Percentiles rank a stretch among this genome's conserved stretches.
phyloP scores from a whole-genome alignment of 2,888 invertebrate species.

The Amiota mariae region DNA sequence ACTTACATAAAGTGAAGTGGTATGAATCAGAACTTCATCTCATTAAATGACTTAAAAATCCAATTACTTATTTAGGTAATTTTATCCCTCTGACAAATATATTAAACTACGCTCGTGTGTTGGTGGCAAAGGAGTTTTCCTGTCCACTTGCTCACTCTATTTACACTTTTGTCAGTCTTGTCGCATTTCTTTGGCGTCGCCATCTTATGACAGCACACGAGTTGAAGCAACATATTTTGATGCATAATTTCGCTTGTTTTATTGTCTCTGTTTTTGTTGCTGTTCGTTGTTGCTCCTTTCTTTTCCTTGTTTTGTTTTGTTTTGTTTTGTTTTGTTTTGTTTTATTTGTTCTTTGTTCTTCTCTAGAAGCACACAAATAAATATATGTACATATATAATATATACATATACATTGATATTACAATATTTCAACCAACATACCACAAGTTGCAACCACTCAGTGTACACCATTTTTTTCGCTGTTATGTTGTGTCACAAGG shows the following conservation, averaged over 20 bases:
- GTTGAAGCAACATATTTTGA: slow-evolving; percentile 63
- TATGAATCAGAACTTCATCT: too few species aligned
- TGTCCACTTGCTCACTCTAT: slow-evolving; percentile 32
- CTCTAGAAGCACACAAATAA: not conserved
- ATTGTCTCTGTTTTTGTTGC: not conserved
- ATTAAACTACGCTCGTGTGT: too few species aligned
- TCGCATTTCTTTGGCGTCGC: slow-evolving; percentile 23
- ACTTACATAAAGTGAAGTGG: too few species aligned
- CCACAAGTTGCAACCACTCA: slow-evolving; percentile 18
- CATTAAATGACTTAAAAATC: too few species aligned
- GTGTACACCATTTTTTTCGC: not conserved
- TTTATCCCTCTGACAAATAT: too few species aligned
- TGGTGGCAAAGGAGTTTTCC: too few species aligned
- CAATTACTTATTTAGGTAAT: too few species aligned
- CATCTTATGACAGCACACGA: not conserved
- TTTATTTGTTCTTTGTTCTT: too few species aligned
- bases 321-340: slow-evolving; percentile 24
- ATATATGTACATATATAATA: not conserved
- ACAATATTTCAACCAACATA: not conserved
- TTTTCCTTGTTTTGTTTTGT: slow-evolving; percentile 29
- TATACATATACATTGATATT: not conserved
- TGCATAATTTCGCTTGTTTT: slow-evolving; percentile 56
- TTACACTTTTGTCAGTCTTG: slow-evolving; percentile 1
- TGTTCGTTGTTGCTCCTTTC: slow-evolving; percentile 30
- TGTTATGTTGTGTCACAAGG: not conserved